Conservation (phyloP, 2,888 invertebrate genomes). For the Stenchaetothrips biformis region DNA sequence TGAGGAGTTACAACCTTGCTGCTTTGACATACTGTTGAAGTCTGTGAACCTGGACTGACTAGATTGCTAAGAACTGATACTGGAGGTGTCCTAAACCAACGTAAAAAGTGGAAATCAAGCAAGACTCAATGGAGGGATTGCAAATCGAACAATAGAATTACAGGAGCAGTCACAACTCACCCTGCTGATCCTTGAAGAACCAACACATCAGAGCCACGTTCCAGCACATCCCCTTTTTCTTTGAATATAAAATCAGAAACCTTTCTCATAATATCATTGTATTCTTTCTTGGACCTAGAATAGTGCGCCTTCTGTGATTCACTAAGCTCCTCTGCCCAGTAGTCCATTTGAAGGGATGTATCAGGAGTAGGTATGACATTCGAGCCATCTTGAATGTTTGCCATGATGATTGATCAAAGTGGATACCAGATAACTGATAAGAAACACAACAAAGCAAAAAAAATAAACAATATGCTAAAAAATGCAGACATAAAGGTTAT, state of each 20-base stretch:
- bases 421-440: conserved; percentile 33
- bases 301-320: conserved; percentile 60
- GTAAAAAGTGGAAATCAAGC: background rate
- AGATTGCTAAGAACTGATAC: background rate
- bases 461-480: too few relatives aligned
- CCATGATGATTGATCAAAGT: conserved; percentile 29
- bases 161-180: background rate
- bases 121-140: background rate
- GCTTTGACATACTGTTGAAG: background rate
- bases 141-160: background rate
- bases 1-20: background rate
- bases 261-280: conserved; percentile 58
- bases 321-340: conserved; percentile 66
- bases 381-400: conserved; percentile 32
- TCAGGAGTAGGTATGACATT: conserved; percentile 34
- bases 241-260: conserved; percentile 56
- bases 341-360: conserved; percentile 57
- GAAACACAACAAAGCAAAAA: conserved; percentile 20
- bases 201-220: conserved; percentile 30
- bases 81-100: background rate
- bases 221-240: conserved; percentile 32
- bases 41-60: background rate
- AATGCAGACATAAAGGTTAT: too few relatives aligned
- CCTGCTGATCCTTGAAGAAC: conserved; percentile 23
- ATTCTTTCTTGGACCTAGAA: conserved; percentile 61